Evolutionary conservation across 2,113 vertebrate species (phyloP).

Genomic region (Ellobius talpinus): DNA sequence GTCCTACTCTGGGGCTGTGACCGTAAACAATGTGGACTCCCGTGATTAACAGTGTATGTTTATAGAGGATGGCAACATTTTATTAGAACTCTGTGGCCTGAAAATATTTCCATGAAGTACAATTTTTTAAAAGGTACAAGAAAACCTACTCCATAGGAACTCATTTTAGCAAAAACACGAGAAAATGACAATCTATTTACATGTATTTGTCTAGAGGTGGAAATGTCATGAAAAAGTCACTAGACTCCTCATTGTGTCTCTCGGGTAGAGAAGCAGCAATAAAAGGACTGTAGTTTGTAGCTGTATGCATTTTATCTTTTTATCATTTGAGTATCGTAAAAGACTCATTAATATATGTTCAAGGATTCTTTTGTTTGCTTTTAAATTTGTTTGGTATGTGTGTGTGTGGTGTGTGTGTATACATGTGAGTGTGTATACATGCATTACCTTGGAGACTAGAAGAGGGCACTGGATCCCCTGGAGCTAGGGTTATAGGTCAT

Average conservation of each 20-base stretch:
- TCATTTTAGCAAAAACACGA: not conserved
- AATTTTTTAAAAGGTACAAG: not conserved
- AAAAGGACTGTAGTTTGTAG: no score
- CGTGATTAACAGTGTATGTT: not conserved
- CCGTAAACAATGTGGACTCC: not conserved
- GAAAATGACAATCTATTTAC: not conserved
- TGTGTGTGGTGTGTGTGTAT: not conserved
- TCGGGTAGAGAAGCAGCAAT: not conserved
- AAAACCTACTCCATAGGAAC: not conserved
- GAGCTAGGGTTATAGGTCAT: not conserved
- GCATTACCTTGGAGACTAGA: not conserved
- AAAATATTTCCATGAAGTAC: not conserved
- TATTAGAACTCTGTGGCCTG: not conserved
- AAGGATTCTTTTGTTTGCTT: not conserved
- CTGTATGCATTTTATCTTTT: not conserved
- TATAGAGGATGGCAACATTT: not conserved
- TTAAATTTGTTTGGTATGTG: not conserved
- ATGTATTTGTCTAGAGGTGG: not conserved
- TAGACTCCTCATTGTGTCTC: not conserved
- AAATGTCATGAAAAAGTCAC: not conserved
- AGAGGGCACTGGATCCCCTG: not conserved
- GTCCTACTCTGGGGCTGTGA: no score
- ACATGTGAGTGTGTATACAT: not conserved
- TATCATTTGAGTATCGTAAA: not conserved
- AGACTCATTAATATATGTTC: not conserved